A percentile compares a stretch with the other conserved stretches of the same genome.
Conservation (phyloP, 2,888 invertebrate species). For the Parnassius apollo region DNA sequence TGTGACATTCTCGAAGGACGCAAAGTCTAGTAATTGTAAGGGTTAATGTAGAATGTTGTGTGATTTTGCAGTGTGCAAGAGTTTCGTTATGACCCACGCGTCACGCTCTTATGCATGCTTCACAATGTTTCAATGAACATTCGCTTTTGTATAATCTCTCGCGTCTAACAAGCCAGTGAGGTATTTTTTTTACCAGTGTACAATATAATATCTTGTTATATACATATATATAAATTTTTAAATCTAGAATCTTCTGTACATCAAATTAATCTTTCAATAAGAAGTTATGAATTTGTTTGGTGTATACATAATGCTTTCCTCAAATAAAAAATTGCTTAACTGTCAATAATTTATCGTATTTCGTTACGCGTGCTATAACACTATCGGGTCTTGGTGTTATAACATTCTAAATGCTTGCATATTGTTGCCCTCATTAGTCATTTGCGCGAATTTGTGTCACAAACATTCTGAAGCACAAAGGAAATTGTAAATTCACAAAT, state of each 20-base stretch:
- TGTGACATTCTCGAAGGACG: conserved; percentile 73
- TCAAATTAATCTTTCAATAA: no score
- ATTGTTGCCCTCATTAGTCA: neutral
- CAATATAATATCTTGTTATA: no score
- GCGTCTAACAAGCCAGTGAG: no score
- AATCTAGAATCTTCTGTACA: no score
- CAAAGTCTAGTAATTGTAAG: conserved; percentile 58
- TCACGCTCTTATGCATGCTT: conserved; percentile 39
- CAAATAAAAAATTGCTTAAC: neutral
- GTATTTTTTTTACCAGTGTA: no score
- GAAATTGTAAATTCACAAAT: no score
- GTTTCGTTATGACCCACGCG: conserved; percentile 8
- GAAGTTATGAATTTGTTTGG: neutral
- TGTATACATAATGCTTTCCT: conserved; percentile 8
- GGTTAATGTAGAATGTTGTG: conserved; percentile 55
- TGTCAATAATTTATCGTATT: neutral
- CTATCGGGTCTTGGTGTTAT: neutral
- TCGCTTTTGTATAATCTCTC: neutral
- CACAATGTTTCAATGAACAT: conserved; percentile 15
- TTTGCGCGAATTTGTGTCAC: no score
- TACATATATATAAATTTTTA: no score
- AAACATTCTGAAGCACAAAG: no score
- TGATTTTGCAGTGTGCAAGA: conserved; percentile 37
- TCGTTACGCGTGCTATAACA: neutral
- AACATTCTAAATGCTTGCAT: neutral